Base-by-base conservation (phyloP, 2,888 invertebrate genomes). In the Drosophila birchii region DNA sequence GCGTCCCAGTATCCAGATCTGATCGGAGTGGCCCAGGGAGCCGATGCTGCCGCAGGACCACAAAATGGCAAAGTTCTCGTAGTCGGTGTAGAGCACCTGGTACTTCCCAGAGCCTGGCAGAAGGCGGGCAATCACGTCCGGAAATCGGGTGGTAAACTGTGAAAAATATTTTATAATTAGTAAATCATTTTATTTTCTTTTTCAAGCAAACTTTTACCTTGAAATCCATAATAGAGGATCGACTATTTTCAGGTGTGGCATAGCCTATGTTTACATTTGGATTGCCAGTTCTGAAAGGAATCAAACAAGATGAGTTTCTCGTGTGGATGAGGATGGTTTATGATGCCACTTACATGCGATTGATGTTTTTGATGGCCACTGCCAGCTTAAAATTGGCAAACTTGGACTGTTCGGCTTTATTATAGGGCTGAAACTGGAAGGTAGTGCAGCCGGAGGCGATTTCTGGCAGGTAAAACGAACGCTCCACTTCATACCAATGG, bases 401-500 rank as follows among this genome's bases (percentile, higher is more conserved):
- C 70, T 85, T 86, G 11, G 90, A 86, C 3, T 89, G 74, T 44
- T 91, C 91, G 36, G 87, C 87, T 56, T 85, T 83, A 66, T 79
- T 88, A 18, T 90, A 93, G 1, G 92, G 92, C 72, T 92, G 89
- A 75, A 96, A 93, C 81, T 94, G 93, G 41, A 96, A 91, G 76
- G 94, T 94, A 1, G 95, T 95, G 91, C 96, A 96, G 81, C 95
- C 95, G 12, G 95, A 94, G 1, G 95, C 93, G 47, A 96, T 93
- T 93, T 96, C 96, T 87, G 96, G 94, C 71, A 96, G 91, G 91
- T 96, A 96, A 92, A 96, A 96, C 0, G 96, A 95, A 49, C 96
- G 93, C 91, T 96, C 96, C 63, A 96, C 95, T 92, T 96, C 96
- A 89, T 94, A 96, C 96, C 96, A 96, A 76, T 94, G 93, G 91